These are phyloP conservation scores for Rhagologus leucostigma DNA, from an alignment of 2,113 vertebrate genomes.

Conservation along the genomic window DNA sequence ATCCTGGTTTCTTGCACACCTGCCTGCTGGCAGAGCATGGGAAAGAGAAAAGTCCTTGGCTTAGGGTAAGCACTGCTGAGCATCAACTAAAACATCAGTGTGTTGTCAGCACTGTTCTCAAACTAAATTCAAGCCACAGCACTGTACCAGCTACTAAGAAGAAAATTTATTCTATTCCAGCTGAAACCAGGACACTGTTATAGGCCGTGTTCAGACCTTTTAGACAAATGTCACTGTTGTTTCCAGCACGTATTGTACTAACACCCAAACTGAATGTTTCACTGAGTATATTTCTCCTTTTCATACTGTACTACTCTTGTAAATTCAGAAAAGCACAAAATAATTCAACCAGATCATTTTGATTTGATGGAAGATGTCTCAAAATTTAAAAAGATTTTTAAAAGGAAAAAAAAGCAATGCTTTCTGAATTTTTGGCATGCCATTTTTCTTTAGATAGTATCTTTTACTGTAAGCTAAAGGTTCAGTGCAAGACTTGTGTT, in stretches of 20 bases:
- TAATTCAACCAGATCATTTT: accelerated
- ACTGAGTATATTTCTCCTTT: background rate
- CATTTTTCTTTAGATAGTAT: background rate
- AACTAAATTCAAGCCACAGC: background rate
- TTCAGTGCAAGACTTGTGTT: background rate
- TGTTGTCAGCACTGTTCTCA: background rate
- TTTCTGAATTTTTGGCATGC: background rate
- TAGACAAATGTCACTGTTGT: background rate
- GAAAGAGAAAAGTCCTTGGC: background rate
- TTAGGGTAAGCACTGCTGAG: too few species aligned
- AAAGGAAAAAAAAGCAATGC: background rate
- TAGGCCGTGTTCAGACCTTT: background rate
- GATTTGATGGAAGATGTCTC: background rate
- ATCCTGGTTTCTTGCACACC: background rate
- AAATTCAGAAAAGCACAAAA: background rate
- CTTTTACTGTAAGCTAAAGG: background rate
- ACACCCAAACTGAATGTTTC: background rate
- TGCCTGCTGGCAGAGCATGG: background rate
- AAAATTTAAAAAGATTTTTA: background rate
- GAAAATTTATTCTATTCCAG: background rate
- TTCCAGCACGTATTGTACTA: background rate
- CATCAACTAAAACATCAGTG: background rate
- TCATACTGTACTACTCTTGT: background rate
- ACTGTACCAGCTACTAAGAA: background rate
- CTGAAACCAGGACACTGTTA: background rate